These are phyloP conservation scores for Oreochromis mossambicus DNA, from an alignment of 2,797 vertebrate species.

Conservation along the genomic window DNA sequence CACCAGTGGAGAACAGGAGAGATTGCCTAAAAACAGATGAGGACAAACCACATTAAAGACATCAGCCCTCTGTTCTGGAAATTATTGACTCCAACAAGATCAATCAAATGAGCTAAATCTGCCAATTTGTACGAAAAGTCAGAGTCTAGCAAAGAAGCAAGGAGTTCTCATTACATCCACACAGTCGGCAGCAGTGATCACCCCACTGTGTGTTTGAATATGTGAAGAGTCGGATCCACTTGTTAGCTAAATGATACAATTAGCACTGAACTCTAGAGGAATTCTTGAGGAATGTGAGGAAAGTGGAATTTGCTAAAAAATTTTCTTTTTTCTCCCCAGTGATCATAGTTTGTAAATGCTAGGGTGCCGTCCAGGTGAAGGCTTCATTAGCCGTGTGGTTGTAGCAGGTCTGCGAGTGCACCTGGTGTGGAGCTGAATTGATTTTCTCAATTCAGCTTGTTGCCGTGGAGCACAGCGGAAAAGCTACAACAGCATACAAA, in stretches of 20 bases:
- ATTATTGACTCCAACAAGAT: not conserved
- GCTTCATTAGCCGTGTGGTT: not conserved
- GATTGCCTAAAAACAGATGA: not conserved
- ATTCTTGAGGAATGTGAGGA: not conserved
- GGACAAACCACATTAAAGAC: not conserved
- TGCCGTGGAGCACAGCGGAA: slow-evolving; percentile 6
- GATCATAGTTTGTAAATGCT: not conserved
- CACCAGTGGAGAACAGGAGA: not conserved
- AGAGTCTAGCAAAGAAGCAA: not conserved
- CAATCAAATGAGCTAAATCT: not conserved
- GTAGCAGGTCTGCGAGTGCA: not conserved
- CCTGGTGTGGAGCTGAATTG: slow-evolving; percentile 18
- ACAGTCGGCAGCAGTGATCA: not conserved
- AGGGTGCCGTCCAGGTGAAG: not conserved
- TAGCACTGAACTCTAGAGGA: not conserved
- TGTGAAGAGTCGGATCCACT: not conserved
- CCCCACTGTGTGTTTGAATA: not conserved
- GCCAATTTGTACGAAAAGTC: not conserved
- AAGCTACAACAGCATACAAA: slow-evolving; percentile 23
- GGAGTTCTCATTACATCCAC: not conserved
- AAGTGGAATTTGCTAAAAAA: not conserved
- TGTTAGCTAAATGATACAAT: not conserved
- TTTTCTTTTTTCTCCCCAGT: not conserved
- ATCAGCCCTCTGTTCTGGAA: not conserved
- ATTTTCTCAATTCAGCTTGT: slow-evolving; percentile 25